phyloP scores from a whole-genome alignment of 37 sponge, comb jelly and placozoan genomes.

The Eunapius fragilis region DNA sequence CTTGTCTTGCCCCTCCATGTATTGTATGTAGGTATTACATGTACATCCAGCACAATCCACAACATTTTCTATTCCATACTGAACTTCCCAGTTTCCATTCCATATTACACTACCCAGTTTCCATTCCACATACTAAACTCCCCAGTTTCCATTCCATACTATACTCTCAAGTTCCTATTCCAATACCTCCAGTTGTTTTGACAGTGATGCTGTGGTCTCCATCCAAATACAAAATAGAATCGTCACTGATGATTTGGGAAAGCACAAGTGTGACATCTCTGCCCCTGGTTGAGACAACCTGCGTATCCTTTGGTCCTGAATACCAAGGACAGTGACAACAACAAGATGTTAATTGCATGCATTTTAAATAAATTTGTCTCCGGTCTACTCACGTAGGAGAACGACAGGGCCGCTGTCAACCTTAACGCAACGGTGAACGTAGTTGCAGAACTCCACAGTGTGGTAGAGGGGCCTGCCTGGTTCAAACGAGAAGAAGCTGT shows the following conservation, averaged over 20 bases:
- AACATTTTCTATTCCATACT: too few relatives aligned
- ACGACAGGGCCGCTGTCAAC: conserved; percentile 41
- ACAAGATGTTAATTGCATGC: too few relatives aligned
- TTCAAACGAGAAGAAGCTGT: conserved; percentile 56
- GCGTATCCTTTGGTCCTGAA: conserved; percentile 14
- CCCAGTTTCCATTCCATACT: too few relatives aligned
- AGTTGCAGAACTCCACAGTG: conserved; percentile 75
- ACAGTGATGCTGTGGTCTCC: conserved; percentile 16
- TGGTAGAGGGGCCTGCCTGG: conserved; percentile 81
- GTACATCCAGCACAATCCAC: too few relatives aligned
- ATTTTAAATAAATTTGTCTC: too few relatives aligned
- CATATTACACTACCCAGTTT: too few relatives aligned
- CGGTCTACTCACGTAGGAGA: conserved; percentile 56
- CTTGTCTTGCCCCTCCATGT: too few relatives aligned
- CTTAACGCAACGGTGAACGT: conserved; percentile 66
- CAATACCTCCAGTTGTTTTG: conserved; percentile 6
- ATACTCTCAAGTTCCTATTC: too few relatives aligned
- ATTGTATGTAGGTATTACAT: too few relatives aligned
- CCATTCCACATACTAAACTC: too few relatives aligned
- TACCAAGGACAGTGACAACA: not conserved
- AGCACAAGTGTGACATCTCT: not conserved
- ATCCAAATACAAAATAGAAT: conserved; percentile 1
- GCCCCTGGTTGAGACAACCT: not conserved
- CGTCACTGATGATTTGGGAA: not conserved
- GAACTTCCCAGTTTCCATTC: too few relatives aligned